A percentile compares a stretch with the other conserved stretches of the same genome.
Evolutionary conservation across 2,797 vertebrate genomes (phyloP).

Genomic region (Acanthornis magna): DNA sequence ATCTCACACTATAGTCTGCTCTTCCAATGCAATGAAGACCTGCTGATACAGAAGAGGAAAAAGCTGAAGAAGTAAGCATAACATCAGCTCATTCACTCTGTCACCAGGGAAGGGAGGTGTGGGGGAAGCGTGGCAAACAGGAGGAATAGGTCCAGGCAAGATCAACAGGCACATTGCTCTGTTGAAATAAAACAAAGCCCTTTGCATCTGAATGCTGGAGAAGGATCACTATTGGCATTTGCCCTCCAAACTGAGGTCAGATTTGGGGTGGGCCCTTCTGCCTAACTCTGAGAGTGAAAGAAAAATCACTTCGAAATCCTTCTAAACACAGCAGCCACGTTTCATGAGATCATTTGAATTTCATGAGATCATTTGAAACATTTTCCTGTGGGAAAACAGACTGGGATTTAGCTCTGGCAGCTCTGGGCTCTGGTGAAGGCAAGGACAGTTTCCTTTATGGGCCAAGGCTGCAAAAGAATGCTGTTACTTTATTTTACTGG

Average conservation of each 20-base stretch:
- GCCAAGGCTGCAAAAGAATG: not conserved
- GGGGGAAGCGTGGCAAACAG: not conserved
- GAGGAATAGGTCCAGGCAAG: not conserved
- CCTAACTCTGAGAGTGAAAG: not conserved
- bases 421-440: not conserved
- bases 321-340: not conserved
- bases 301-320: not conserved
- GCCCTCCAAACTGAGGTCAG: not conserved
- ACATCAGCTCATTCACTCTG: not conserved
- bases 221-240: not conserved
- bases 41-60: slow-evolving; percentile 89
- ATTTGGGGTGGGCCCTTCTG: not conserved
- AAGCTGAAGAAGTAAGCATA: slow-evolving; percentile 88
- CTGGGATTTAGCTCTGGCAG: not conserved
- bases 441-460: not conserved
- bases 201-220: not conserved
- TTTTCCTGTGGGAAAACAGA: not conserved
- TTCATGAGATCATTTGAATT: not conserved
- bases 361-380: not conserved
- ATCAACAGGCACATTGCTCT: not conserved
- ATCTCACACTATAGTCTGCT: slow-evolving; percentile 89
- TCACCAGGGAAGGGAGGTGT: not conserved
- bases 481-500: not conserved
- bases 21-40: slow-evolving; percentile 91
- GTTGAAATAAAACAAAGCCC: not conserved